These are phyloP conservation scores for Drosophila niveifrons DNA, from an alignment of 2,888 invertebrate genomes.

Conservation along the genomic window DNA sequence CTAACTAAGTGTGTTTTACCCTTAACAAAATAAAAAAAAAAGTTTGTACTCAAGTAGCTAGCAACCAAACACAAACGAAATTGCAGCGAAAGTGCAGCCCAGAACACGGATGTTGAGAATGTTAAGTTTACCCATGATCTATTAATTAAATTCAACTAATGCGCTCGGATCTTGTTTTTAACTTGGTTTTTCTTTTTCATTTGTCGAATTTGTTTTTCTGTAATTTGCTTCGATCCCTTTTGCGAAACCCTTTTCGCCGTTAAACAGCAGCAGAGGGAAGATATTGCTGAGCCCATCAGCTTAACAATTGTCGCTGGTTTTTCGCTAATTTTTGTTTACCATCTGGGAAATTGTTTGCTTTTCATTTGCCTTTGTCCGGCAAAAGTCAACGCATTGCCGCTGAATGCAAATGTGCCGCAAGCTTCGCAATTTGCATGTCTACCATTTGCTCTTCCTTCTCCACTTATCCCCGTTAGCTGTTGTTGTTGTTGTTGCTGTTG, in stretches of 20 bases:
- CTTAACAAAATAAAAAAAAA: conserved; percentile 22
- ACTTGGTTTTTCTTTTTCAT: not conserved
- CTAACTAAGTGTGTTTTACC: conserved; percentile 52
- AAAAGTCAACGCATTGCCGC: conserved; percentile 76
- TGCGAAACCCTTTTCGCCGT: not conserved
- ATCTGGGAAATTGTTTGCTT: conserved; percentile 66
- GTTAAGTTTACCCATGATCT: not conserved
- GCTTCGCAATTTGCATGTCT: conserved; percentile 73
- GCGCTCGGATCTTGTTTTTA: not conserved
- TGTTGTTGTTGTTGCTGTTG: conserved; percentile 19
- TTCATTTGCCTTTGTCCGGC: conserved; percentile 65
- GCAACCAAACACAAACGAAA: not conserved
- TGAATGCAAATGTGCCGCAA: conserved; percentile 72
- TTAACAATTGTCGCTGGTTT: conserved; percentile 50
- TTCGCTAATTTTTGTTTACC: conserved; percentile 48
- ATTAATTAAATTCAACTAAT: conserved; percentile 1
- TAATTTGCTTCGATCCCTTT: conserved; percentile 14
- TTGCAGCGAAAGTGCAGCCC: not conserved
- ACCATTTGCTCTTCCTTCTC: conserved; percentile 22
- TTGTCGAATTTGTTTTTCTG: not conserved
- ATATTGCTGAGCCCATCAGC: conserved; percentile 28
- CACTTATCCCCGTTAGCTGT: conserved; percentile 19
- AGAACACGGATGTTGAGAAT: not conserved
- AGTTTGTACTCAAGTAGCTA: not conserved
- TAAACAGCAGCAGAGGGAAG: not conserved